These are phyloP conservation scores for Crax fasciolata DNA, from an alignment of 2,797 vertebrate genomes.

Conservation along the genomic window DNA sequence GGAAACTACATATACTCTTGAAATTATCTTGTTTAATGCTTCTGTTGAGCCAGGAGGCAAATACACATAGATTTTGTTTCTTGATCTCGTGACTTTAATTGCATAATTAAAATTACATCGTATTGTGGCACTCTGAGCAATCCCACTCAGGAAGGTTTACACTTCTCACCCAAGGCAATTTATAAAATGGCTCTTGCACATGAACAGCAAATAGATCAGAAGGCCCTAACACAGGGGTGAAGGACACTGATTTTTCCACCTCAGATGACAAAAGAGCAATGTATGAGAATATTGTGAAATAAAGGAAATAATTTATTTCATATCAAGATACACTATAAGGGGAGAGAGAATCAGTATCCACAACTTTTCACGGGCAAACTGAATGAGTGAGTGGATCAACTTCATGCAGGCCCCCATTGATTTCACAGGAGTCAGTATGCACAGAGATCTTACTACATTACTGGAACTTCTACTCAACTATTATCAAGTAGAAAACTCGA, in stretches of 20 bases:
- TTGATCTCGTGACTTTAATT: background rate
- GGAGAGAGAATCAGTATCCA: background rate
- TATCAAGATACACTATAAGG: background rate
- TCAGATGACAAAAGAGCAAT: background rate
- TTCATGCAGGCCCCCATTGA: background rate
- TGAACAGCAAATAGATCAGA: background rate
- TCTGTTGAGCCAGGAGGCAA: background rate
- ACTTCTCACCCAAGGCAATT: background rate
- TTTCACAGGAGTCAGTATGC: background rate
- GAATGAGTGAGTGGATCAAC: background rate
- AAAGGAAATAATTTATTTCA: background rate
- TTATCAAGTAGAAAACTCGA: background rate
- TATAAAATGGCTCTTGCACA: background rate
- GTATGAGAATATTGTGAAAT: background rate
- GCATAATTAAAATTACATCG: background rate
- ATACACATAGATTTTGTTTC: background rate
- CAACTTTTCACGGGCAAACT: background rate
- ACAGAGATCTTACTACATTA: background rate
- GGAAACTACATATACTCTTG: background rate
- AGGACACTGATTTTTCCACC: background rate
- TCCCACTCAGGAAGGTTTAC: background rate
- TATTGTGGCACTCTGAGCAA: background rate
- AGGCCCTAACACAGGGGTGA: background rate
- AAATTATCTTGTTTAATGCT: background rate
- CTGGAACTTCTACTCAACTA: background rate